Evolutionary conservation across 92 coral and sea anemone species (phyloP), one percentile per base, ranked within the genome.

Genomic region (Muricea muricata): DNA sequence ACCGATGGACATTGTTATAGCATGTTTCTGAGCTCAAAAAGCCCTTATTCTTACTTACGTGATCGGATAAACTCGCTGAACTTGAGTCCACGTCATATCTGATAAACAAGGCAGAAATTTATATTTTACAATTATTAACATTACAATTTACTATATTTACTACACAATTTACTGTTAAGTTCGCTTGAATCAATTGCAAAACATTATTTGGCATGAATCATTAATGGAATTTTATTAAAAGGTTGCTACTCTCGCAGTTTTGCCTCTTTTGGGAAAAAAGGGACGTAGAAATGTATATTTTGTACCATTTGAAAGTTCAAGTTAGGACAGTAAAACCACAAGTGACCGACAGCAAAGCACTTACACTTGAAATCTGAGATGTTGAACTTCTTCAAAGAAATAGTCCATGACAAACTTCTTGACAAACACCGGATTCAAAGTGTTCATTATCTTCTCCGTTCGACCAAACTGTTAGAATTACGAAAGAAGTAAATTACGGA

Each of bases 371-470:
- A 96, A 96, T 90, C 94, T 88, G 12, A 96, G 90, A 65, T 90
- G 93, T 33, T 96, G 99, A 60, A 96, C 78, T 82, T 96, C 99
- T 81, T 96, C 99, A 90, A 96, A 96, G 87, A 90, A 96, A 71
- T 96, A 96, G 56, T 93, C 86, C 45, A 91, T 90, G 63, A 87
- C 69, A 78, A 96, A 96, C 10, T 90, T 91, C 93, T 96, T 96
- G 71, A 96, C 99, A 90, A 96, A 96, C 61, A 91, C 93, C 41
- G 99, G 99, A 79, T 96, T 96, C 23, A 96, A 77, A 55, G 88
- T 96, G 92, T 96, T 91, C 94, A 86, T 90, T 35, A 96, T 91
- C 41, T 48, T 84, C 78, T 96, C 99, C 78, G 99, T 93, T 79
- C 99, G 82, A 18, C 97, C 99, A 80, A 87, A 86, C 99, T 96